These are phyloP conservation scores for Heliconius congener DNA, from an alignment of 1,140 invertebrate genomes.

Conservation along the genomic window DNA sequence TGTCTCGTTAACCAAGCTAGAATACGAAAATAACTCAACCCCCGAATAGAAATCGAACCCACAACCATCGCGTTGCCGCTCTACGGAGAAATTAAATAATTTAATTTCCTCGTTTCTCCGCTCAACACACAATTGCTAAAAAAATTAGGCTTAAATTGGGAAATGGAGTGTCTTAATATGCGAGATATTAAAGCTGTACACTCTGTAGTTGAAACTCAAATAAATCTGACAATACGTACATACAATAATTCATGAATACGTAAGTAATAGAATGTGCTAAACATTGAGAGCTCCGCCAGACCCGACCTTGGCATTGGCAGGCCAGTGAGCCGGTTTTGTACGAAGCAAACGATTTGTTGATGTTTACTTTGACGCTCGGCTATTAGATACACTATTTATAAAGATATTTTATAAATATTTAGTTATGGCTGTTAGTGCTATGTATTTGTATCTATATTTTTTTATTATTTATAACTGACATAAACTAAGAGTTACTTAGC, in stretches of 20 bases:
- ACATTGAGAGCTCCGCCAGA: neutral
- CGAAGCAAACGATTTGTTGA: neutral
- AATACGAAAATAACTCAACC: too few relatives aligned
- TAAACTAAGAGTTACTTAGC: too few relatives aligned
- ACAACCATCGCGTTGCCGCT: too few relatives aligned
- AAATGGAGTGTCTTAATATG: too few relatives aligned
- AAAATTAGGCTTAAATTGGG: too few relatives aligned
- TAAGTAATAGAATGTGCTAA: neutral
- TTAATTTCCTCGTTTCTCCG: too few relatives aligned
- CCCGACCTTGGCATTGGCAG: constrained; percentile 7
- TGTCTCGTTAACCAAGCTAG: too few relatives aligned
- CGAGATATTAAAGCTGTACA: neutral
- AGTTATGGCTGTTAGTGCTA: neutral
- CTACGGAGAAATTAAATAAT: too few relatives aligned
- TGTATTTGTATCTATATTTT: too few relatives aligned
- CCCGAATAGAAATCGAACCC: too few relatives aligned
- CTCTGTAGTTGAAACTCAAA: neutral
- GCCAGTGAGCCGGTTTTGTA: neutral
- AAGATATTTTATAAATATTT: neutral
- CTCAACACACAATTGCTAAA: too few relatives aligned
- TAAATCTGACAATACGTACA: neutral
- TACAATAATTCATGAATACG: neutral
- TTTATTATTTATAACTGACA: too few relatives aligned
- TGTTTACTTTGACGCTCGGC: neutral
- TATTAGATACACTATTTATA: neutral